Percentiles rank a stretch among this genome's conserved stretches.
Conservation (phyloP, 1,140 invertebrate genomes). For the Leptinotarsa lineolata region DNA sequence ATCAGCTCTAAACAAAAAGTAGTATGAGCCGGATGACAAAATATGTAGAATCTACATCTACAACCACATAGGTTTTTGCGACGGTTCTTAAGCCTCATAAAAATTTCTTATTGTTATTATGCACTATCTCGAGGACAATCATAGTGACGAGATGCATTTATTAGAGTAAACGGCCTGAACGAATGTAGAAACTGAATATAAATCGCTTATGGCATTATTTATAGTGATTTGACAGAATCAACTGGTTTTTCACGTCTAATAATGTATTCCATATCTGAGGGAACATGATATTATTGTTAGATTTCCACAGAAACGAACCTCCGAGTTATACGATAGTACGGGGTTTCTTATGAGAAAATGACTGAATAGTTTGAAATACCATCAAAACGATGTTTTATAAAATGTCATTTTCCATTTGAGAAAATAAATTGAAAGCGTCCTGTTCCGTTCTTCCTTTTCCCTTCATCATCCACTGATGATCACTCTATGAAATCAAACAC, state of each 20-base stretch:
- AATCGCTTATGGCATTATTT: background rate
- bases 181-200: background rate
- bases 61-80: background rate
- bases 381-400: no score
- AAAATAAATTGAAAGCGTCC: no score
- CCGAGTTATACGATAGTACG: no score
- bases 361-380: no score
- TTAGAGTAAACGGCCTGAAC: background rate
- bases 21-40: background rate
- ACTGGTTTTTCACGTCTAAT: background rate
- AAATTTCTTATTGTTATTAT: no score
- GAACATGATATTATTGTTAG: background rate
- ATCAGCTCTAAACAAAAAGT: background rate
- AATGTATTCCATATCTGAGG: background rate
- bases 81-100: no score
- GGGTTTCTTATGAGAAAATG: no score
- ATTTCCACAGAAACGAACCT: background rate
- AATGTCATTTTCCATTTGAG: no score
- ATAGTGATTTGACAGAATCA: slow-evolving; percentile 1
- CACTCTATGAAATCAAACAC: no score
- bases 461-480: no score
- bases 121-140: no score
- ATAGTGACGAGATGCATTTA: background rate
- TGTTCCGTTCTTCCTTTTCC: no score
- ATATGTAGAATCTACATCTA: background rate